phyloP scores from a whole-genome alignment of 1,140 invertebrate genomes.

The Drosophila pallidifrons region DNA sequence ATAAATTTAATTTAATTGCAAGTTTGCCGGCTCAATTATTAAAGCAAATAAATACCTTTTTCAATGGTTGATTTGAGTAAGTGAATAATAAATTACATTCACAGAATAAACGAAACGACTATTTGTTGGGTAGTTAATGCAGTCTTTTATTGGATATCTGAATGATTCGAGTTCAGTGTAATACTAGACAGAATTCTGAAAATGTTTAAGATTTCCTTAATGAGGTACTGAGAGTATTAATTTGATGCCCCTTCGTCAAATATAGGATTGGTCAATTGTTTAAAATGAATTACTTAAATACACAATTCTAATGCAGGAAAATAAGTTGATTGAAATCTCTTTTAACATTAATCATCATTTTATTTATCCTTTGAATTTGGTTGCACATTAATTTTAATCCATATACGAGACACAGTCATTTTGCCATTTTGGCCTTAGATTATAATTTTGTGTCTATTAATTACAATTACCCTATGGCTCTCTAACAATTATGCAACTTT shows the following conservation, averaged over 20 bases:
- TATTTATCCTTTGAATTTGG: slow-evolving; percentile 35
- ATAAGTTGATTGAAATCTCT: neutral
- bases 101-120: neutral
- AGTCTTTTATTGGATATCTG: neutral
- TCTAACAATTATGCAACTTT: slow-evolving; percentile 52
- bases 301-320: neutral
- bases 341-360: slow-evolving; percentile 39
- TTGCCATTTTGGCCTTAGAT: slow-evolving; percentile 28
- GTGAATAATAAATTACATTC: neutral
- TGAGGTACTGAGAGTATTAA: neutral
- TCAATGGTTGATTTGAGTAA: neutral
- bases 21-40: neutral
- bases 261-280: neutral
- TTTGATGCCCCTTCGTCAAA: neutral
- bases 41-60: neutral
- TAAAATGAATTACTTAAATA: neutral
- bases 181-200: neutral
- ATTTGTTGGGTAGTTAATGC: neutral
- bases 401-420: slow-evolving; percentile 8
- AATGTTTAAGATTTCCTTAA: too few relatives aligned
- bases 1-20: neutral
- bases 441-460: slow-evolving; percentile 60
- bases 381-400: slow-evolving; percentile 31
- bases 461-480: slow-evolving; percentile 55
- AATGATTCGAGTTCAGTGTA: neutral